Evolutionary conservation across 2,113 vertebrate species (phyloP).

Genomic region (Lipophrys pholis): DNA sequence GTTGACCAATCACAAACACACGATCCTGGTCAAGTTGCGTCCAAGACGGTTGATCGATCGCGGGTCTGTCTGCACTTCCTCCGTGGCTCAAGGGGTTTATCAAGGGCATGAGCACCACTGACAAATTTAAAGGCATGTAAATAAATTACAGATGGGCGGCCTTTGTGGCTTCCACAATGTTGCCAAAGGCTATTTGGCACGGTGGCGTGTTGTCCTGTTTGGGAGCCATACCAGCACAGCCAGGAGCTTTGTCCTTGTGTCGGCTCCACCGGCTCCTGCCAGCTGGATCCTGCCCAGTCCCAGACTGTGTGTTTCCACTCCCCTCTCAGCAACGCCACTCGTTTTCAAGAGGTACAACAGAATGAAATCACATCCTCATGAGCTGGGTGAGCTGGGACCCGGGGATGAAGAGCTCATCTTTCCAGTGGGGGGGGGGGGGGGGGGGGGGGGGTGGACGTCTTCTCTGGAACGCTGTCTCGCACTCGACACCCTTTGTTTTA

Average conservation of each 20-base stretch:
- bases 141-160: slow-evolving; percentile 67
- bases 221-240: slow-evolving; percentile 71
- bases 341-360: slow-evolving; percentile 69
- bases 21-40: slow-evolving; percentile 12
- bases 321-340: slow-evolving; percentile 48
- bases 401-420: slow-evolving; percentile 54
- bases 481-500: slow-evolving; percentile 44
- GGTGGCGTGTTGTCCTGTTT: slow-evolving; percentile 62
- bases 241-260: slow-evolving; percentile 77
- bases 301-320: slow-evolving; percentile 70
- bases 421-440: not conserved
- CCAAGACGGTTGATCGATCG: slow-evolving; percentile 19
- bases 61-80: slow-evolving; percentile 16
- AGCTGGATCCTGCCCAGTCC: slow-evolving; percentile 75
- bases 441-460: not conserved
- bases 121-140: slow-evolving; percentile 66
- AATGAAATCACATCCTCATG: slow-evolving; percentile 59
- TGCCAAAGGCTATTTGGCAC: slow-evolving; percentile 74
- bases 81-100: slow-evolving; percentile 36
- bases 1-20: slow-evolving; percentile 25
- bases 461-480: slow-evolving; percentile 25
- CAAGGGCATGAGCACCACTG: slow-evolving; percentile 31
- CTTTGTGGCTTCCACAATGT: slow-evolving; percentile 53
- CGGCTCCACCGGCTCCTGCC: slow-evolving; percentile 69
- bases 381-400: slow-evolving; percentile 37